Evolutionary conservation across 2,797 vertebrate genomes (phyloP).

Genomic region (Centroberyx gerrardi): DNA sequence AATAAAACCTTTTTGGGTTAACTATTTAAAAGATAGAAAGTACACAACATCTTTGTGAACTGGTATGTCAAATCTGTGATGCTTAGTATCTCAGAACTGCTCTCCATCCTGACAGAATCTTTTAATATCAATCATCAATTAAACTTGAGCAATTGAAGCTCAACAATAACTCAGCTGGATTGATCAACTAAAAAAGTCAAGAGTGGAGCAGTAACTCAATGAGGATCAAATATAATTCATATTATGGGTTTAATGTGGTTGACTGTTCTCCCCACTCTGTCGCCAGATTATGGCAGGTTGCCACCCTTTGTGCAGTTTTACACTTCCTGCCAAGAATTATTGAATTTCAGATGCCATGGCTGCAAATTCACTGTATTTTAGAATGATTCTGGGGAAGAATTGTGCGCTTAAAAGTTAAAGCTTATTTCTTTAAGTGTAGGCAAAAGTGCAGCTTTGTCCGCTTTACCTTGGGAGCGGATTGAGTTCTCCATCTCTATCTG

Average conservation of each 20-base stretch:
- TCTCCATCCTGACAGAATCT: too few species aligned
- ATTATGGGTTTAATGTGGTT: too few species aligned
- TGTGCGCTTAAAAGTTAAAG: not conserved
- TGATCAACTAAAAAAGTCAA: not conserved
- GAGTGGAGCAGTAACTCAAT: too few species aligned
- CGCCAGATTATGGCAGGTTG: too few species aligned
- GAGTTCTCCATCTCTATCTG: conserved; percentile 5
- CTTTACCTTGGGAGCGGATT: conserved; percentile 24
- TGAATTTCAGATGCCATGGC: not conserved
- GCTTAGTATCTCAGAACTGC: too few species aligned
- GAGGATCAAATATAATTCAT: not conserved
- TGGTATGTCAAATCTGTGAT: too few species aligned
- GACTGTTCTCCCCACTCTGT: too few species aligned
- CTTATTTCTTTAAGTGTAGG: not conserved
- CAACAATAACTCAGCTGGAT: not conserved
- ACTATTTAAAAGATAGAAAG: too few species aligned
- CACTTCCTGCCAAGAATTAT: not conserved
- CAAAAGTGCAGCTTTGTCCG: not conserved
- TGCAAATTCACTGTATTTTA: not conserved
- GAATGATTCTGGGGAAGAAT: not conserved
- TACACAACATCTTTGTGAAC: too few species aligned
- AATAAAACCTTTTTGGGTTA: too few species aligned
- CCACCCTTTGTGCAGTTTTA: too few species aligned
- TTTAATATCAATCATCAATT: not conserved
- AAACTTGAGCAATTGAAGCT: not conserved